A percentile compares a stretch with the other conserved stretches of the same genome.
phyloP scores from a whole-genome alignment of 64 coral and sea anemone species.

The Porites australiensis region DNA sequence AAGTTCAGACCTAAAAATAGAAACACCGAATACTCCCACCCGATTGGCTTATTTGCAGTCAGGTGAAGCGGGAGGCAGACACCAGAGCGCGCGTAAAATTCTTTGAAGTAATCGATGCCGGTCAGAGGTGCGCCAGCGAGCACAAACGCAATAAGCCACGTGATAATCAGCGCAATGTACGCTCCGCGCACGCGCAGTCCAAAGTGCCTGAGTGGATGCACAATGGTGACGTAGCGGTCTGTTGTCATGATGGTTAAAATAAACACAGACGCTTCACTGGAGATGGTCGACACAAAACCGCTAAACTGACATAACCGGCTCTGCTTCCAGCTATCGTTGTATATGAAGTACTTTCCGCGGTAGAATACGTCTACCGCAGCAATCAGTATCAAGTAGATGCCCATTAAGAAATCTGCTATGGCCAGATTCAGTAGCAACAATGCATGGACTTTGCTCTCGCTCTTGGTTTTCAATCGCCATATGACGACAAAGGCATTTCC shows the following conservation, averaged over 20 bases:
- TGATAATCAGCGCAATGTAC: constrained; percentile 47
- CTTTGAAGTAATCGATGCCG: constrained; percentile 76
- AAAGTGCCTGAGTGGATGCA: constrained; percentile 74
- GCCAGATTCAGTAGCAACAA: constrained; percentile 85
- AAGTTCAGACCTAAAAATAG: constrained; percentile 86
- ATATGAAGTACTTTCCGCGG: constrained; percentile 81
- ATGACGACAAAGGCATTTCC: constrained; percentile 91
- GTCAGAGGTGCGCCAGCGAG: constrained; percentile 66
- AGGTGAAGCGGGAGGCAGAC: constrained; percentile 90
- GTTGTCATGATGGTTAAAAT: constrained; percentile 90
- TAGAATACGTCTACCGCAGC: constrained; percentile 82
- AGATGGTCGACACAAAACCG: constrained; percentile 88
- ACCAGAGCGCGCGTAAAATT: constrained; percentile 92
- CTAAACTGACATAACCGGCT: constrained; percentile 81
- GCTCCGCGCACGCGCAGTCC: constrained; percentile 62
- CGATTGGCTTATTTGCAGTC: constrained; percentile 76
- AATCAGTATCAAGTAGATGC: constrained; percentile 78
- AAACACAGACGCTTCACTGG: constrained; percentile 88
- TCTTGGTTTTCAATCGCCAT: constrained; percentile 86
- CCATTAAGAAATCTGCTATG: constrained; percentile 88
- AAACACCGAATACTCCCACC: constrained; percentile 95
- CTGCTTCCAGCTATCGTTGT: constrained; percentile 81
- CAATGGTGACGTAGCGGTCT: constrained; percentile 87
- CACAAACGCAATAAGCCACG: constrained; percentile 75
- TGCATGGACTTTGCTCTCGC: constrained; percentile 87